Percentiles rank a stretch among this genome's conserved stretches.
Evolutionary conservation across 2,797 vertebrate genomes (phyloP).

Genomic region (Percopsis omiscomaycus): DNA sequence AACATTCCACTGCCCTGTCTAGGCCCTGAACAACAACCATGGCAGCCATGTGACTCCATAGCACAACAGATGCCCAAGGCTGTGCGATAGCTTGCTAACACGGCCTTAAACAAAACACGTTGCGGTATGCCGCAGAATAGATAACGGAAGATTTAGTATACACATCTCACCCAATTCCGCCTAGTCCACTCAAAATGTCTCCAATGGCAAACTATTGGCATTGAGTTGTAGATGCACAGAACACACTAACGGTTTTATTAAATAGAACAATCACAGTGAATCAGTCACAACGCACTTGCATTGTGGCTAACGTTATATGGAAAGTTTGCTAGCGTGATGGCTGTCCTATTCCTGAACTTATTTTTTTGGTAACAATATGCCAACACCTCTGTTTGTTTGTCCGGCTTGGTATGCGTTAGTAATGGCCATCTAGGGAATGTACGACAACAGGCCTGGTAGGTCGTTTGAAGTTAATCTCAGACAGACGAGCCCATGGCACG

Average conservation of each 20-base stretch:
- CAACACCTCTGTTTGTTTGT: not conserved
- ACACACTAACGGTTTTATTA: no score
- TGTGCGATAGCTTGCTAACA: slow-evolving; percentile 36
- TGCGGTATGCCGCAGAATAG: slow-evolving; percentile 27
- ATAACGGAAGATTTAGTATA: slow-evolving; percentile 33
- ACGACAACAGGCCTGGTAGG: not conserved
- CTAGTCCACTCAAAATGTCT: no score
- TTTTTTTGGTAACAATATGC: not conserved
- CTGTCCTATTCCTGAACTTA: not conserved
- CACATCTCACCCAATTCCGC: slow-evolving; percentile 5
- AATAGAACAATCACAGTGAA: no score
- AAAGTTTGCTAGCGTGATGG: not conserved
- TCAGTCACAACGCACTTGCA: slow-evolving; percentile 12
- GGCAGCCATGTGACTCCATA: slow-evolving; percentile 60
- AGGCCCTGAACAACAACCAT: slow-evolving; percentile 39
- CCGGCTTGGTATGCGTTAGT: not conserved
- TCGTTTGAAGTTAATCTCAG: not conserved
- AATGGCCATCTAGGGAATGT: no score
- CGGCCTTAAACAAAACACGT: slow-evolving; percentile 57
- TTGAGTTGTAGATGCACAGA: no score
- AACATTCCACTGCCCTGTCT: not conserved
- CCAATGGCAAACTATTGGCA: no score
- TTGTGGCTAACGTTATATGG: not conserved
- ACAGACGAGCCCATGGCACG: not conserved
- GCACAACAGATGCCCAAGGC: slow-evolving; percentile 51